These are phyloP conservation scores for Ivindomyrus marchei DNA, from an alignment of 2,113 vertebrate species.

Conservation along the genomic window DNA sequence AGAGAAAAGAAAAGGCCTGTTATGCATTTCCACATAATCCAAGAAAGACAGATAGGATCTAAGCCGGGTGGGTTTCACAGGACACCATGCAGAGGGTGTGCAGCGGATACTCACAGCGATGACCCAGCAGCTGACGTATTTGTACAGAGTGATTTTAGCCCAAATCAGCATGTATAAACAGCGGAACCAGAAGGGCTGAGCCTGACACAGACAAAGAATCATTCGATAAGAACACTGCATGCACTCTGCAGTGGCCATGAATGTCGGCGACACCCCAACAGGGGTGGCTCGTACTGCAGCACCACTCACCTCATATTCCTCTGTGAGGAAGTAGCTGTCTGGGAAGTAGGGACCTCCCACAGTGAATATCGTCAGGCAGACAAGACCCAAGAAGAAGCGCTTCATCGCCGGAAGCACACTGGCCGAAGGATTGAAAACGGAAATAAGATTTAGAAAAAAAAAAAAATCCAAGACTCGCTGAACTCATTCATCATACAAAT, in stretches of 20 bases:
- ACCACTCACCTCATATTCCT: constrained; percentile 78
- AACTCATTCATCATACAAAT: background rate
- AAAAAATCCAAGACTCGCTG: background rate
- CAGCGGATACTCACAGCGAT: constrained; percentile 76
- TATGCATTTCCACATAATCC: background rate
- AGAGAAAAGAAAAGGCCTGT: background rate
- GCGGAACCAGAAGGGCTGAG: constrained; percentile 83
- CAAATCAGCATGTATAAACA: constrained; percentile 85
- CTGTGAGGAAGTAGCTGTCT: constrained; percentile 78
- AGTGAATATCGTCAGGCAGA: constrained; percentile 74
- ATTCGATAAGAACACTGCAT: constrained; percentile 6
- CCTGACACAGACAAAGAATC: constrained; percentile 53
- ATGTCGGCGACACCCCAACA: background rate
- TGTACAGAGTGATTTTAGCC: constrained; percentile 89
- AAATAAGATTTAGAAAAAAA: background rate
- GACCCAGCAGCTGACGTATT: constrained; percentile 95
- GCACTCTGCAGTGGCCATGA: background rate
- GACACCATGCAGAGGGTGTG: background rate
- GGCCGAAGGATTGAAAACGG: background rate
- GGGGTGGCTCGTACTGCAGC: background rate
- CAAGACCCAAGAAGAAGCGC: constrained; percentile 78
- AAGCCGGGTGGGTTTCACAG: background rate
- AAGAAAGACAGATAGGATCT: background rate
- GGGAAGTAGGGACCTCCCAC: constrained; percentile 68
- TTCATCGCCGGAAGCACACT: constrained; percentile 77